Evolutionary conservation across 2,888 invertebrate species (phyloP).

Genomic region (Agonopterix heracliana): DNA sequence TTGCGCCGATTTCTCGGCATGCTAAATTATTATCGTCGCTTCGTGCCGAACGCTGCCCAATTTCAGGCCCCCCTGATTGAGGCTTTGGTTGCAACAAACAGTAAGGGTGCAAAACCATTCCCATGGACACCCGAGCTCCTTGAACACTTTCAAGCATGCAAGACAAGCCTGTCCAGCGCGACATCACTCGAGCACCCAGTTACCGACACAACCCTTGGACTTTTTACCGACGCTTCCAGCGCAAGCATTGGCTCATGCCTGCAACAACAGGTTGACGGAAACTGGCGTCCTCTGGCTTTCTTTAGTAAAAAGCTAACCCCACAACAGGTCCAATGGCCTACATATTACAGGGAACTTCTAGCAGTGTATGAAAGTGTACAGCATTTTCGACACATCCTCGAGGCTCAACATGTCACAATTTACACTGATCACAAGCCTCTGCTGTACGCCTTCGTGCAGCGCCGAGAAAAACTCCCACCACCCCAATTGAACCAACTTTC

Average conservation of each 20-base stretch:
- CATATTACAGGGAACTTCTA: constrained; percentile 17
- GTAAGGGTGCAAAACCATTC: no score
- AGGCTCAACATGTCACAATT: constrained; percentile 11
- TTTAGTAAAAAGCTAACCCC: no score
- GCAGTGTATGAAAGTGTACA: no score
- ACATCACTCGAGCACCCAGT: neutral
- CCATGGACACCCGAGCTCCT: no score
- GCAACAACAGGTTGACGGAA: constrained; percentile 11
- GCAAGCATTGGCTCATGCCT: constrained; percentile 11
- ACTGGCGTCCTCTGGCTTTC: no score
- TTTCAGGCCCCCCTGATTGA: no score
- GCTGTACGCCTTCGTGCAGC: constrained; percentile 14
- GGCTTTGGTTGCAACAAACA: no score
- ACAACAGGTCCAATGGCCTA: constrained; percentile 11
- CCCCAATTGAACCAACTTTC: constrained; percentile 17
- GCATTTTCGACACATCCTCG: constrained; percentile 16
- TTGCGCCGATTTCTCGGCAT: no score
- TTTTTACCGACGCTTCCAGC: constrained; percentile 11
- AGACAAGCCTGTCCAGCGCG: constrained; percentile 1
- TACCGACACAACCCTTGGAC: neutral
- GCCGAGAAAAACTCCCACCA: constrained; percentile 18
- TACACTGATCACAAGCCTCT: constrained; percentile 20
- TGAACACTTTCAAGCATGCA: no score
- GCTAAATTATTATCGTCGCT: no score
- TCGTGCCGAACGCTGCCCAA: no score